These are phyloP conservation scores for Pyrrhosoma nymphula DNA, from an alignment of 2,888 invertebrate genomes.

Conservation along the genomic window DNA sequence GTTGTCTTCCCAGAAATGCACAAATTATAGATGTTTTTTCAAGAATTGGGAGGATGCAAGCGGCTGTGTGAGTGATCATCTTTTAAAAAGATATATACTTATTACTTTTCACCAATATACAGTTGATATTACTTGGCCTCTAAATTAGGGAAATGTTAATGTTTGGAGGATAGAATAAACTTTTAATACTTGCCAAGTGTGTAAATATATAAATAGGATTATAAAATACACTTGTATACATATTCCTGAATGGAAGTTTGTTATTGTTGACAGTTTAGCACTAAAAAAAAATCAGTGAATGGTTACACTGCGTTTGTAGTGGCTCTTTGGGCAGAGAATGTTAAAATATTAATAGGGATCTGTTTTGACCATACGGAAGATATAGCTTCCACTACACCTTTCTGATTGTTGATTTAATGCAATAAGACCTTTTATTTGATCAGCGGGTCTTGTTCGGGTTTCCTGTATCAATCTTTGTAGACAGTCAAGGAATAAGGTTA, in stretches of 20 bases:
- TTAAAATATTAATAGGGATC: constrained; percentile 44
- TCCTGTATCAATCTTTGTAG: constrained; percentile 24
- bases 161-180: constrained; percentile 42
- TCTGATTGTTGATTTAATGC: constrained; percentile 35
- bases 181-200: constrained; percentile 50
- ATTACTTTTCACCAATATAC: constrained; percentile 42
- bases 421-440: constrained; percentile 42
- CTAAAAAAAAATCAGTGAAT: constrained; percentile 47
- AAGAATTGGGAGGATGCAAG: constrained; percentile 46
- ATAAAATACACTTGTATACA: constrained; percentile 62
- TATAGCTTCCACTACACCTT: constrained; percentile 41
- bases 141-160: constrained; percentile 61
- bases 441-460: constrained; percentile 13
- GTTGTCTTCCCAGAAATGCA: constrained; percentile 57
- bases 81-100: constrained; percentile 51
- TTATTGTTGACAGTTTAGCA: constrained; percentile 52
- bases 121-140: constrained; percentile 47
- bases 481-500: neutral
- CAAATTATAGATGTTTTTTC: constrained; percentile 52
- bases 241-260: constrained; percentile 61
- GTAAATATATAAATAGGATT: constrained; percentile 64
- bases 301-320: constrained; percentile 63
- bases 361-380: constrained; percentile 41
- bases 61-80: constrained; percentile 64
- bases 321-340: constrained; percentile 53